Percentiles rank a stretch among this genome's conserved stretches.
These are phyloP conservation scores for Troides aeacus DNA, from an alignment of 2,888 invertebrate species.

Conservation along the genomic window DNA sequence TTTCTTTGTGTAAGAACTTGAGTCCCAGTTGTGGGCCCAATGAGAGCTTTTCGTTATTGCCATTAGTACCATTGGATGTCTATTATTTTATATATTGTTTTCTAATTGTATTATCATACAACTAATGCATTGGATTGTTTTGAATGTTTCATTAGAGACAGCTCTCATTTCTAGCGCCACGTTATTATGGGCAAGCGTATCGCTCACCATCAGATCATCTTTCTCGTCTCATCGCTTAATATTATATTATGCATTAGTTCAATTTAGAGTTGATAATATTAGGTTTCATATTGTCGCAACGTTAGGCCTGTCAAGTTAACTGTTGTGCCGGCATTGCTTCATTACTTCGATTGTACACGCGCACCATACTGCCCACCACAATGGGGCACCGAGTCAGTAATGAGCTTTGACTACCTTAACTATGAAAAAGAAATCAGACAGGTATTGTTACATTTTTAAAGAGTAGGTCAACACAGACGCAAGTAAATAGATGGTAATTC, in stretches of 20 bases:
- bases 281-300: slow-evolving; percentile 12
- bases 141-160: not conserved
- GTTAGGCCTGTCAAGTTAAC: slow-evolving; percentile 15
- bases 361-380: not conserved
- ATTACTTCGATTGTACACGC: slow-evolving; percentile 20
- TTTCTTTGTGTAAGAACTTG: no score
- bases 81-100: no score
- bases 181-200: not conserved
- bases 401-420: not conserved
- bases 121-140: not conserved
- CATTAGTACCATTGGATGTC: no score
- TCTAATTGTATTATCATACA: no score
- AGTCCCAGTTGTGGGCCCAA: no score
- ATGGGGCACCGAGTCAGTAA: not conserved
- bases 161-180: no score
- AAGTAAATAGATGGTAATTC: not conserved
- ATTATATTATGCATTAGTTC: slow-evolving; percentile 11
- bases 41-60: no score
- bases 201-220: not conserved
- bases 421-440: not conserved
- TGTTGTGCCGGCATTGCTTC: slow-evolving; percentile 7
- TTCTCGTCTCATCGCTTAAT: not conserved
- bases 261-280: slow-evolving; percentile 12
- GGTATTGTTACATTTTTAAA: not conserved
- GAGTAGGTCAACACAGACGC: not conserved